Evolutionary conservation across 2,797 vertebrate species (phyloP).

Genomic region (Acanthurus leucopareius): DNA sequence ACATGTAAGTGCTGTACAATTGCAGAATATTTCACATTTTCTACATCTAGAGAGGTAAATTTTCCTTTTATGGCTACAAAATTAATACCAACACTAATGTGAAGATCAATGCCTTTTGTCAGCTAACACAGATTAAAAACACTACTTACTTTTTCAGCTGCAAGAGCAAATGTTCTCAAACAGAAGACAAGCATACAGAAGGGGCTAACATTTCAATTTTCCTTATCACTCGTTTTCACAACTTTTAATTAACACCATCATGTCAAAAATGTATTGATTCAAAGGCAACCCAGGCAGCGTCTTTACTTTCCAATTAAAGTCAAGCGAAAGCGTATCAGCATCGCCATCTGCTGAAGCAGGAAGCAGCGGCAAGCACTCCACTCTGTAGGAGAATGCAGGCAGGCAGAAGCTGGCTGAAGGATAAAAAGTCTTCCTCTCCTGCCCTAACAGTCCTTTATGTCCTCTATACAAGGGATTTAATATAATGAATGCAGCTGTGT

Average conservation of each 20-base stretch:
- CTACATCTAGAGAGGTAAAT: neutral
- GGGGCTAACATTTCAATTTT: slow-evolving; percentile 59
- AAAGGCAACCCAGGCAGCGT: slow-evolving; percentile 59
- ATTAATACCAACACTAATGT: slow-evolving; percentile 8
- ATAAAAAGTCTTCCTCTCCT: slow-evolving; percentile 47
- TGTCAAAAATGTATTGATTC: slow-evolving; percentile 68
- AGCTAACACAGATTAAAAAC: neutral
- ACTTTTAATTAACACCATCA: slow-evolving; percentile 76
- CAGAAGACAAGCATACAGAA: slow-evolving; percentile 37
- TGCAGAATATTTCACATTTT: neutral
- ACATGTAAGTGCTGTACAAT: neutral
- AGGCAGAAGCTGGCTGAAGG: slow-evolving; percentile 35
- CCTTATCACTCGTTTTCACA: slow-evolving; percentile 66
- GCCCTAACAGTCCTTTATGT: slow-evolving; percentile 33
- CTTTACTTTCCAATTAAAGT: slow-evolving; percentile 78
- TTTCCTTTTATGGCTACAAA: slow-evolving; percentile 4
- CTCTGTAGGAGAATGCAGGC: slow-evolving; percentile 25
- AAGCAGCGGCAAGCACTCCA: slow-evolving; percentile 42
- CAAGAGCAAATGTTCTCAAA: slow-evolving; percentile 28
- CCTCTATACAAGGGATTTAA: slow-evolving; percentile 34
- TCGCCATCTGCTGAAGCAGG: slow-evolving; percentile 72
- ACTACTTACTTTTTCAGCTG: neutral
- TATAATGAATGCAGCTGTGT: slow-evolving; percentile 39
- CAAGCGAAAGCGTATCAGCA: slow-evolving; percentile 67
- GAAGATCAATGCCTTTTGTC: slow-evolving; percentile 10